Conservation (phyloP, 1,140 invertebrate species). For the Periplaneta americana region DNA sequence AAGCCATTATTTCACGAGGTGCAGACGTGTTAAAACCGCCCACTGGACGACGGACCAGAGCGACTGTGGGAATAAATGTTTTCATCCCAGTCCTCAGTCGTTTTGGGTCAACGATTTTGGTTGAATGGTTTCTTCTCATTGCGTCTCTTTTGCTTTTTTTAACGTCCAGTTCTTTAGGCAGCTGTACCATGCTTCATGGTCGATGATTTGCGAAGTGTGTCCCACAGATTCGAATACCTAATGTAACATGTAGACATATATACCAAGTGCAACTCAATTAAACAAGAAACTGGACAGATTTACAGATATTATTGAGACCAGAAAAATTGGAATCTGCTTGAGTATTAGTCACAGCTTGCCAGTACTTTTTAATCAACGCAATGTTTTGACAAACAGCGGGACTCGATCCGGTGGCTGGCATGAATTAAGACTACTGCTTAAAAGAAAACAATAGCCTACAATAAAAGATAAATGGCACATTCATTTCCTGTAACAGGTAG, state of each 20-base stretch:
- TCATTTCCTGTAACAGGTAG: too few relatives aligned
- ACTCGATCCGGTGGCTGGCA: too few relatives aligned
- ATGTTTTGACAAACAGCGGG: too few relatives aligned
- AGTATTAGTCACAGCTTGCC: too few relatives aligned
- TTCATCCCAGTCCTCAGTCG: not conserved
- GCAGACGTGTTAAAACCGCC: not conserved
- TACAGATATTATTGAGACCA: too few relatives aligned
- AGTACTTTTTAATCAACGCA: too few relatives aligned
- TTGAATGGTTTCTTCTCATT: not conserved
- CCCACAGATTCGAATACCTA: not conserved
- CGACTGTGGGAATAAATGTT: not conserved
- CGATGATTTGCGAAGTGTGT: not conserved
- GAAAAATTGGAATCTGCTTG: too few relatives aligned
- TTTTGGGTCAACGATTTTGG: not conserved
- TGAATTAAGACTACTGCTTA: too few relatives aligned
- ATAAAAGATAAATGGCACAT: too few relatives aligned
- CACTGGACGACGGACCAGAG: not conserved
- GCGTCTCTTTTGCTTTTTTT: not conserved
- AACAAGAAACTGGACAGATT: too few relatives aligned
- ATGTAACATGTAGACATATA: not conserved
- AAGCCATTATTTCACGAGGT: not conserved
- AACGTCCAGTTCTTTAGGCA: not conserved
- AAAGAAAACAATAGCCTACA: too few relatives aligned
- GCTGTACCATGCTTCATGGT: not conserved
- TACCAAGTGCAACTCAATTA: not conserved